Conservation (phyloP, 1,140 invertebrate species). For the Camponotus vicinus region DNA sequence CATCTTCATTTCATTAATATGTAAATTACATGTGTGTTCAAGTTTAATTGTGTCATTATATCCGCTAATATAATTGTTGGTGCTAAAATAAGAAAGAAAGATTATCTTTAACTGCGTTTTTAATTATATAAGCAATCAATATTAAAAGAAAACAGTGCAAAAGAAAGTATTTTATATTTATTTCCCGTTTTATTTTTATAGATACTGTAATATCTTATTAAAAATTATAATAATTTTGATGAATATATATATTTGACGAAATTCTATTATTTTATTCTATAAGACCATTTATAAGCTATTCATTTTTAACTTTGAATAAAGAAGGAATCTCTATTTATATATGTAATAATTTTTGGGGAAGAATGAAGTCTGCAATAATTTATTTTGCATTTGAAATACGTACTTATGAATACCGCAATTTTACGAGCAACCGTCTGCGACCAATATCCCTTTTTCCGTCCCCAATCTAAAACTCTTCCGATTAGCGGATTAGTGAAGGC, state of each 20-base stretch:
- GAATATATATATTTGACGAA: not conserved
- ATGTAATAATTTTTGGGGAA: conserved; percentile 14
- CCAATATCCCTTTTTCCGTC: conserved; percentile 88
- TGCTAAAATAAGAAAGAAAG: not conserved
- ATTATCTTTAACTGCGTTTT: not conserved
- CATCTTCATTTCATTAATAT: conserved; percentile 30
- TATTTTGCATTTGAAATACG: conserved; percentile 69
- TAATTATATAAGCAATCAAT: not conserved
- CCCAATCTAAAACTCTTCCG: conserved; percentile 89
- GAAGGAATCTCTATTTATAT: not conserved
- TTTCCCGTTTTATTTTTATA: too few species aligned
- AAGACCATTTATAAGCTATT: too few species aligned
- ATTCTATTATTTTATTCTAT: not conserved
- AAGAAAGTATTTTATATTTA: not conserved
- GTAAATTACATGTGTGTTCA: conserved; percentile 3
- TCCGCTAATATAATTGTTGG: not conserved
- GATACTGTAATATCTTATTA: not conserved
- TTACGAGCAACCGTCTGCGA: conserved; percentile 90
- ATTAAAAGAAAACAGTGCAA: not conserved
- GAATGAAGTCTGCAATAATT: too few species aligned
- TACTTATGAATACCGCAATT: conserved; percentile 89
- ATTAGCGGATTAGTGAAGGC: conserved; percentile 89
- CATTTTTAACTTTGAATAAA: too few species aligned
- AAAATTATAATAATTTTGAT: not conserved
- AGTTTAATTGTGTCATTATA: conserved; percentile 13